These are phyloP conservation scores for Calvadosia cruxmelitensis DNA, from an alignment of 30 jellyfish, hydroid and myxozoan genomes.

Conservation along the genomic window DNA sequence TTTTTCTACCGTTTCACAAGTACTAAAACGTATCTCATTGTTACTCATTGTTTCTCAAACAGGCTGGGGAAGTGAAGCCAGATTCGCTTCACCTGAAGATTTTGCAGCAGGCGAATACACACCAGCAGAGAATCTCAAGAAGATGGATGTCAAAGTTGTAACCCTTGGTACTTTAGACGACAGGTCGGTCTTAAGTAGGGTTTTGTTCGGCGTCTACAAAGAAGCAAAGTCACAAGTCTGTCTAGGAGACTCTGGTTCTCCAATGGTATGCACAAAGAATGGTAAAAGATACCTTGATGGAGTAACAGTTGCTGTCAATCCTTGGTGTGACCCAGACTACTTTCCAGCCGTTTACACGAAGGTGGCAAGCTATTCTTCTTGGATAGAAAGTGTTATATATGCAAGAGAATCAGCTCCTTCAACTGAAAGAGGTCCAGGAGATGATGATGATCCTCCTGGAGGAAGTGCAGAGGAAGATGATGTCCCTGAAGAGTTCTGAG, in stretches of 20 bases:
- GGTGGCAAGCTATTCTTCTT: background rate
- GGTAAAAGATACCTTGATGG: background rate
- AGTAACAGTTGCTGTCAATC: background rate
- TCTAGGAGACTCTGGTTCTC: background rate
- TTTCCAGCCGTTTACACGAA: background rate
- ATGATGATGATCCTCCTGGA: no score
- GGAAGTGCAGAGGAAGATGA: no score
- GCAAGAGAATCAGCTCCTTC: no score
- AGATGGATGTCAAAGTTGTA: background rate
- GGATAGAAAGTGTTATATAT: background rate
- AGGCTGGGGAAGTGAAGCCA: background rate
- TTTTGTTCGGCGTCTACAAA: background rate
- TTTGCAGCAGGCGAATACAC: background rate
- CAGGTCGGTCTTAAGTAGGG: background rate
- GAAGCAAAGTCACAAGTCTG: background rate
- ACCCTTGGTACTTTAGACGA: background rate
- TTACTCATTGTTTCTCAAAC: no score
- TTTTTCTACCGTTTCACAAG: no score
- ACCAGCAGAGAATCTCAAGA: background rate
- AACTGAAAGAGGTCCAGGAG: no score
- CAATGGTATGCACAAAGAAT: background rate
- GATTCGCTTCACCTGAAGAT: background rate
- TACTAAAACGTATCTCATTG: no score
- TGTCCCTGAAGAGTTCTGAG: no score
- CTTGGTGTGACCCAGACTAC: background rate